Evolutionary conservation across 1,140 invertebrate species (phyloP).

Genomic region (Aethina tumida): DNA sequence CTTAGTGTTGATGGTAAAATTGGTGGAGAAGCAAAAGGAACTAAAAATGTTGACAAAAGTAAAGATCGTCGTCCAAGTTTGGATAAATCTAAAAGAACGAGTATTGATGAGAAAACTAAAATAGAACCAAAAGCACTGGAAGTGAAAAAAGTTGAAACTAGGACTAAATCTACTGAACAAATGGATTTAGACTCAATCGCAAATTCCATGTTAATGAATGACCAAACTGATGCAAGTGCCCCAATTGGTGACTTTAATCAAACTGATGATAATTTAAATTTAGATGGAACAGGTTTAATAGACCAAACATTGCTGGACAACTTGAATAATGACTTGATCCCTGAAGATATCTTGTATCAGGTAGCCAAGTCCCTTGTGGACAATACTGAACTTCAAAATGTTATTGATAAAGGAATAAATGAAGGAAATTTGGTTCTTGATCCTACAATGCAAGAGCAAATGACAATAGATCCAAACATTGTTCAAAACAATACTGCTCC

Average conservation of each 20-base stretch:
- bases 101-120: slow-evolving; percentile 6
- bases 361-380: slow-evolving; percentile 52
- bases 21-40: slow-evolving; percentile 13
- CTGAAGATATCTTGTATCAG: slow-evolving; percentile 56
- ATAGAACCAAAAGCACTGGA: too few relatives aligned
- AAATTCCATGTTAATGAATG: too few relatives aligned
- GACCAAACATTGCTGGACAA: slow-evolving; percentile 40
- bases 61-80: slow-evolving; percentile 15
- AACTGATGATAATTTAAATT: slow-evolving; percentile 24
- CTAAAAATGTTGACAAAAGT: slow-evolving; percentile 9
- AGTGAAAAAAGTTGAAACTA: neutral
- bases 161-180: neutral
- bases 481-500: slow-evolving; percentile 7
- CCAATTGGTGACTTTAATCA: too few relatives aligned
- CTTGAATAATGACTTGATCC: slow-evolving; percentile 45
- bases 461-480: slow-evolving; percentile 8
- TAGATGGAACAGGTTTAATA: slow-evolving; percentile 26
- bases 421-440: slow-evolving; percentile 35
- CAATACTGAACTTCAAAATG: slow-evolving; percentile 55
- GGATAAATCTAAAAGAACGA: slow-evolving; percentile 14
- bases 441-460: slow-evolving; percentile 13
- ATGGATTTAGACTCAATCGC: slow-evolving; percentile 1
- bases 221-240: too few relatives aligned
- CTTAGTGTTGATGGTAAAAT: slow-evolving; percentile 19
- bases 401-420: slow-evolving; percentile 51